Conservation (phyloP, 2,888 invertebrate species). For the Agrotis puta region DNA sequence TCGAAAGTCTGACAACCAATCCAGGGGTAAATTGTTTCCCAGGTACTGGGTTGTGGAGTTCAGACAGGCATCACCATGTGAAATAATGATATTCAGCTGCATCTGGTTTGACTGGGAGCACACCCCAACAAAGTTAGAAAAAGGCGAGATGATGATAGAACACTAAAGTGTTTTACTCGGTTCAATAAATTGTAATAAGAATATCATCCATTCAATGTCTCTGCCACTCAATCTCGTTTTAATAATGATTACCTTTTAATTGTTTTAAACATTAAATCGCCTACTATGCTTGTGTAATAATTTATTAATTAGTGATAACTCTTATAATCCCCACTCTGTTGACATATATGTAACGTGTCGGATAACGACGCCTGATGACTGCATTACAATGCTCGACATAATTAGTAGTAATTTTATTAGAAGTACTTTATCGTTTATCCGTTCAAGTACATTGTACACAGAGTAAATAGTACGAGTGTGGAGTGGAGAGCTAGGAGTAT, state of each 20-base stretch:
- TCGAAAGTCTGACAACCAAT: not conserved
- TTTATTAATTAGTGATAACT: constrained; percentile 13
- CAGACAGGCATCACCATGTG: not conserved
- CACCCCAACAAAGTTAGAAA: not conserved
- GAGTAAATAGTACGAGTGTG: not conserved
- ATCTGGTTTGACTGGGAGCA: not conserved
- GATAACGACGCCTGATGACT: constrained; percentile 25
- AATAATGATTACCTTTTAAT: not conserved
- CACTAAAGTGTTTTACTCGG: not conserved
- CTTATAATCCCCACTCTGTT: constrained; percentile 19
- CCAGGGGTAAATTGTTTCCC: not conserved
- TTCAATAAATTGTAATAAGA: not conserved
- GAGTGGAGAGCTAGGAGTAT: not conserved
- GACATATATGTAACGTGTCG: constrained; percentile 4
- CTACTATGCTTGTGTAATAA: constrained; percentile 17
- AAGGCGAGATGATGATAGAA: not conserved
- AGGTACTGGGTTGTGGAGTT: not conserved
- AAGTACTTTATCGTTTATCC: not conserved
- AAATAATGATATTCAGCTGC: too few relatives aligned
- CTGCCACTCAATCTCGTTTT: not conserved
- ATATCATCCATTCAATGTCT: too few relatives aligned
- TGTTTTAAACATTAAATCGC: constrained; percentile 4
- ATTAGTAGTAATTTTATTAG: constrained; percentile 6
- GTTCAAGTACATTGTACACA: not conserved
- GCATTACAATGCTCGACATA: constrained; percentile 17